Evolutionary conservation across 2,888 invertebrate genomes (phyloP).

Genomic region (Imbricaverruca yamaguchii): DNA sequence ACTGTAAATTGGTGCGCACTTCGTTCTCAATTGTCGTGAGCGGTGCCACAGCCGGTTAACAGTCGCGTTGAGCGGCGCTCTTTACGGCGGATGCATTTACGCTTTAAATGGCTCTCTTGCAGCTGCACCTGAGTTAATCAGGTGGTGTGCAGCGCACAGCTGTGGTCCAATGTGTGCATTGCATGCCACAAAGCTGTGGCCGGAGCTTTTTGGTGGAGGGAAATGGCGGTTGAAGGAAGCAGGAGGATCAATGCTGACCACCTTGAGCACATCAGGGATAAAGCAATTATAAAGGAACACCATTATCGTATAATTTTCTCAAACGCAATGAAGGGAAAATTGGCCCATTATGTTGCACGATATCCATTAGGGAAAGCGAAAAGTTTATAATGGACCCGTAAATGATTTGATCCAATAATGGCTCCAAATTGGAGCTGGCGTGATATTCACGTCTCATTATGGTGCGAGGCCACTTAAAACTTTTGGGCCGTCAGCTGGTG

Average conservation of each 20-base stretch:
- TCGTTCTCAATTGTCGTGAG: too few relatives aligned
- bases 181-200: too few relatives aligned
- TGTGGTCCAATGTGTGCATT: too few relatives aligned
- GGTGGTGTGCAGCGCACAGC: too few relatives aligned
- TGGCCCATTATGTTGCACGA: slow-evolving; percentile 13
- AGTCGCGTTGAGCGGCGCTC: too few relatives aligned
- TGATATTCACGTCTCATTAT: background rate
- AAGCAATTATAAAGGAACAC: background rate
- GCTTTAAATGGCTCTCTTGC: too few relatives aligned
- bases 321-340: background rate
- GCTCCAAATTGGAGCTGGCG: background rate
- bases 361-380: slow-evolving; percentile 4
- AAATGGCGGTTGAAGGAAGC: too few relatives aligned
- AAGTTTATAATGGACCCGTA: slow-evolving; percentile 6
- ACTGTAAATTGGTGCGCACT: too few relatives aligned
- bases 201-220: too few relatives aligned
- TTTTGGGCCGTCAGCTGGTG: background rate
- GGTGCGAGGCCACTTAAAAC: background rate
- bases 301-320: slow-evolving; percentile 4
- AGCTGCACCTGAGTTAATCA: too few relatives aligned
- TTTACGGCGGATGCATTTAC: too few relatives aligned
- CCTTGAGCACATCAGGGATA: background rate
- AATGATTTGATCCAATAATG: slow-evolving; percentile 19
- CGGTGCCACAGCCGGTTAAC: too few relatives aligned
- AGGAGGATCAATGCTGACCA: background rate